Evolutionary conservation across 2,888 invertebrate genomes (phyloP).

Genomic region (Biston stratarius): DNA sequence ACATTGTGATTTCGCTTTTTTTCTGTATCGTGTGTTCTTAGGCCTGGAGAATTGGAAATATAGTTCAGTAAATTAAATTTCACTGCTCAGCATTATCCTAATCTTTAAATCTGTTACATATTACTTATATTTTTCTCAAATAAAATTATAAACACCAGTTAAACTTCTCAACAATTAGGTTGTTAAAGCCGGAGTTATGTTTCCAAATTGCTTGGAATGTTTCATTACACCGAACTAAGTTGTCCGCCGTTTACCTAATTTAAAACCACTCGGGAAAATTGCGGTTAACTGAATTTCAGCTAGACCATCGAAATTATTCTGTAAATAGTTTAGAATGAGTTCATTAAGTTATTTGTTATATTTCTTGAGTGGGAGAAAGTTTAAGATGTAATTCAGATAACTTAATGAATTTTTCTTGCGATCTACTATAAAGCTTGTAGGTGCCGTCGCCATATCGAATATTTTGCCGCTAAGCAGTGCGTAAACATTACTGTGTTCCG

Average conservation of each 20-base stretch:
- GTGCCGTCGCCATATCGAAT: too few species aligned
- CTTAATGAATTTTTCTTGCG: background rate
- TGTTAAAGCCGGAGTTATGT: slow-evolving; percentile 45
- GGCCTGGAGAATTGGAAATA: background rate
- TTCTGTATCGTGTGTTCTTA: background rate
- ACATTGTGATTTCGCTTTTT: background rate
- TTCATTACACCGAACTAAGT: slow-evolving; percentile 44
- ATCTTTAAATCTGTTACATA: background rate
- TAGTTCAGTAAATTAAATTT: background rate
- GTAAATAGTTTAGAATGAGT: slow-evolving; percentile 20
- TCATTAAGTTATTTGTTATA: background rate
- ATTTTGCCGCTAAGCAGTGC: background rate
- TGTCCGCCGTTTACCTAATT: slow-evolving; percentile 43
- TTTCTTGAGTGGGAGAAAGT: background rate
- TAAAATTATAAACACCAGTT: slow-evolving; percentile 45
- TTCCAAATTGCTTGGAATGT: slow-evolving; percentile 48
- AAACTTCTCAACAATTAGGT: slow-evolving; percentile 50
- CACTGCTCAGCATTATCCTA: background rate
- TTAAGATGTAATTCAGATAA: background rate
- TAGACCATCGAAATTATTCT: slow-evolving; percentile 17
- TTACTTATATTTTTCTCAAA: background rate
- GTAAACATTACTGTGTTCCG: too few species aligned
- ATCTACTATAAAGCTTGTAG: too few species aligned
- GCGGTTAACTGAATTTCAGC: slow-evolving; percentile 29
- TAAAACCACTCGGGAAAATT: slow-evolving; percentile 40